phyloP scores from a whole-genome alignment of 2,888 invertebrate genomes.

The Cistogaster globosa region DNA sequence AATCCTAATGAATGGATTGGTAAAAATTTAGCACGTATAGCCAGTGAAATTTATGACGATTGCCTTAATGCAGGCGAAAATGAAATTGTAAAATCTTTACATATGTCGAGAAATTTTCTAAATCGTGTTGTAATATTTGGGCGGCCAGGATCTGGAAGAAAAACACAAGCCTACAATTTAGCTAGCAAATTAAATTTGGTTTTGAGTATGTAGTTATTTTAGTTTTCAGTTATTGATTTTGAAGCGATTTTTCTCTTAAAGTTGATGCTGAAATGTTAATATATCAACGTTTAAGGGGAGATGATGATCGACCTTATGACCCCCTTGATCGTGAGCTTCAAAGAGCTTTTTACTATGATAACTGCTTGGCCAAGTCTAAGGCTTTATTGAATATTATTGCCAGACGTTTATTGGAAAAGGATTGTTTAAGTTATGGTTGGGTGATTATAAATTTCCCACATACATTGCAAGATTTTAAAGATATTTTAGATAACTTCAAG shows the following conservation, averaged over 20 bases:
- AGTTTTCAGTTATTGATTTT: neutral
- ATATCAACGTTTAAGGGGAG: conserved; percentile 75
- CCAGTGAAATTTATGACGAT: conserved; percentile 76
- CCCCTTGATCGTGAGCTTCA: conserved; percentile 74
- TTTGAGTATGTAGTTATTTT: conserved; percentile 60
- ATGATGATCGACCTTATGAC: conserved; percentile 69
- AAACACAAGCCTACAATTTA: conserved; percentile 84
- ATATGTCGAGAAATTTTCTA: conserved; percentile 75
- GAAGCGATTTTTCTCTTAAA: conserved; percentile 20
- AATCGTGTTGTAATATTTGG: conserved; percentile 85
- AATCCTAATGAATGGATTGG: conserved; percentile 77
- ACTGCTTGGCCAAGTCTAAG: conserved; percentile 73
- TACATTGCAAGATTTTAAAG: conserved; percentile 84
- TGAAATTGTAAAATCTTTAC: conserved; percentile 72
- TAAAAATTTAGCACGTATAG: conserved; percentile 75
- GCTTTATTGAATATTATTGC: conserved; percentile 77
- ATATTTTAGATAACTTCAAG: conserved; percentile 83
- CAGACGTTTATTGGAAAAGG: conserved; percentile 80
- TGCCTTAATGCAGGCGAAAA: conserved; percentile 73
- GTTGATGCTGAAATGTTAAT: conserved; percentile 78
- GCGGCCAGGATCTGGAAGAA: conserved; percentile 84
- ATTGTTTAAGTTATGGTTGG: conserved; percentile 85
- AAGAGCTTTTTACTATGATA: conserved; percentile 72
- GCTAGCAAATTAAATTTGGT: conserved; percentile 83
- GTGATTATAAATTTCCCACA: conserved; percentile 85